These are phyloP conservation scores for Vulpes vulpes DNA, from an alignment of 2,113 vertebrate genomes.

Conservation along the genomic window DNA sequence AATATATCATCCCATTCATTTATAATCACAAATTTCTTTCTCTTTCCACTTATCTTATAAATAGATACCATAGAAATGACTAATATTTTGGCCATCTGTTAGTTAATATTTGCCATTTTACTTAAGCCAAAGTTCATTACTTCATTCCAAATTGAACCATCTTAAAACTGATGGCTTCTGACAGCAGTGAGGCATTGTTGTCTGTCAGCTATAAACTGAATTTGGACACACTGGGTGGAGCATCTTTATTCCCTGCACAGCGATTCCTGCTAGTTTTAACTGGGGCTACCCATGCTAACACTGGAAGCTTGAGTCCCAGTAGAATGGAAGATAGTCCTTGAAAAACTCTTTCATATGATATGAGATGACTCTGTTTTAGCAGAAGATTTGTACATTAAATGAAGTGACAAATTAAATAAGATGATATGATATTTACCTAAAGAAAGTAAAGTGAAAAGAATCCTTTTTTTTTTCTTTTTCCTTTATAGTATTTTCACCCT, in stretches of 20 bases:
- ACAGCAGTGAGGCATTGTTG: not conserved
- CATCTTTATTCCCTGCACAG: not conserved
- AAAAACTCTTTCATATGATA: not conserved
- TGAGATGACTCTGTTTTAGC: not conserved
- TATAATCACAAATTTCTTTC: not conserved
- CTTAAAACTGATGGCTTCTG: not conserved
- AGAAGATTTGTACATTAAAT: not conserved
- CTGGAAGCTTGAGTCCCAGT: not conserved
- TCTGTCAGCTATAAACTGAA: not conserved
- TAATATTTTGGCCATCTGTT: not conserved
- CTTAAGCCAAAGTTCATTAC: constrained; percentile 3
- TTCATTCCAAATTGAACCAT: constrained; percentile 19
- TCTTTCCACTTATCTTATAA: not conserved
- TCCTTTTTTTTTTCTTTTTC: not conserved
- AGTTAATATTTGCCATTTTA: constrained; percentile 46
- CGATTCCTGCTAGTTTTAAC: not conserved
- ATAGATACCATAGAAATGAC: constrained; percentile 20
- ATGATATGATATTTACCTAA: not conserved
- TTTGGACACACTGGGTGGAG: not conserved
- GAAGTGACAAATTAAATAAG: not conserved
- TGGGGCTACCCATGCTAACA: not conserved
- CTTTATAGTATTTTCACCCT: not conserved
- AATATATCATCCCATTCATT: not conserved
- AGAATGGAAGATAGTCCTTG: not conserved
- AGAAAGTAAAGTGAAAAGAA: not conserved